Conservation (phyloP, 2,797 vertebrate species). For the Gambusia yucatana region DNA sequence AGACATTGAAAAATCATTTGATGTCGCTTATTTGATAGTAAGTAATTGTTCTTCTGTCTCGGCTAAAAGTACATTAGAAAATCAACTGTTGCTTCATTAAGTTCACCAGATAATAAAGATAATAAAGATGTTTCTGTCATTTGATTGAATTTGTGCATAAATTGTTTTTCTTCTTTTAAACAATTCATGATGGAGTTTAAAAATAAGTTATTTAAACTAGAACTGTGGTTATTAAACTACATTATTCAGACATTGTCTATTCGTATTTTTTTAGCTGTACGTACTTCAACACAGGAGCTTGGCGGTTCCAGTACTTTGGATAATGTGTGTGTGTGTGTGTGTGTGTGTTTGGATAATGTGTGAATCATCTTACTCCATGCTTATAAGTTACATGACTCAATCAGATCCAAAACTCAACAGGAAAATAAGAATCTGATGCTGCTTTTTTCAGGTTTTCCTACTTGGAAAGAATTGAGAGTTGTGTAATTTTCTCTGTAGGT, state of each 20-base stretch:
- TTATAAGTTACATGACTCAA: background rate
- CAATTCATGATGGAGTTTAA: background rate
- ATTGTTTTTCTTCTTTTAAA: background rate
- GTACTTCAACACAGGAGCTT: background rate
- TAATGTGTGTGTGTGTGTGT: background rate
- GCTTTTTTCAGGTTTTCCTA: background rate
- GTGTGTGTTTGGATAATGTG: background rate
- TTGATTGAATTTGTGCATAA: background rate
- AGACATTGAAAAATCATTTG: background rate
- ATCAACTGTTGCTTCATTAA: background rate
- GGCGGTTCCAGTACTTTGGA: background rate
- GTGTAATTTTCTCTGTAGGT: too few relatives aligned
- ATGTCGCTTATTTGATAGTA: background rate
- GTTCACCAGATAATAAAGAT: background rate
- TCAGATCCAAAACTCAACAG: background rate
- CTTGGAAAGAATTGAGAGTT: background rate
- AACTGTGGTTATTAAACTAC: background rate
- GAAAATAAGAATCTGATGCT: too few relatives aligned
- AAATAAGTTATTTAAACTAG: background rate
- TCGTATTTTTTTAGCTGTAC: background rate
- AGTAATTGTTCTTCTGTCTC: background rate
- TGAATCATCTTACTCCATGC: background rate
- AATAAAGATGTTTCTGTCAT: background rate
- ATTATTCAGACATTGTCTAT: background rate
- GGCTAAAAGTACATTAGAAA: background rate